Base-by-base conservation (phyloP, 37 sponge, comb jelly and placozoan genomes). In the Tethya wilhelma region DNA sequence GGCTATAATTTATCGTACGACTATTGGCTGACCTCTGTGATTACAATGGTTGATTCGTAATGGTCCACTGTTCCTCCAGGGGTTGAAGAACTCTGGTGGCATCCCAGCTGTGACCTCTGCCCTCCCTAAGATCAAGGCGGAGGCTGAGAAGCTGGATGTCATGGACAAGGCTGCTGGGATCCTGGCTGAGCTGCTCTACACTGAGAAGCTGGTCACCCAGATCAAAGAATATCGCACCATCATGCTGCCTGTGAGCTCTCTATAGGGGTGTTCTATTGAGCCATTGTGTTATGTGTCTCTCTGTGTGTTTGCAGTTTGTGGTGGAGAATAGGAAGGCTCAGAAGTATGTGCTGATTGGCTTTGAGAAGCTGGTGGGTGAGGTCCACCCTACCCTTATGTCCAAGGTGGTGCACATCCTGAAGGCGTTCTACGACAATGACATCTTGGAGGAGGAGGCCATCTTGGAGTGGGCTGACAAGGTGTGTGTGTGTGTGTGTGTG, bases 391-490 rank as follows among this genome's bases (percentile, higher is more conserved):
- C 83, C 29, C 93, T 99, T 22, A 67, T 94, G 73, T 74, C 95
- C 4, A 85, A 78, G 58, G 93, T 89, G 33, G 87, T 95, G 26
- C 90, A 88, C 87, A 92, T 99, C 28, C 87, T 99, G 65, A 96
- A 99, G 79, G 69, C 83, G 0, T 91, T 96, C 79, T 99, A 99
- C 59, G 99, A 99, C 59, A 64, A 81, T 44, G 99, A 99, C 64
- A 75, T 96, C 30, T 69, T 99, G 9, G 99, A 99, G 59, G 99
- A 99, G 60, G 97, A 96, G 34, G 67, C 80, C 56, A 75, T 99
- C 28, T 60, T 92, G 45, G 97, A 99, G 56, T 99, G 99, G 99
- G 86, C 93, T 29, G 84, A 80, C 25, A 99, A 96, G 93, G 96
- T 95, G 40, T 56, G 14, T 7, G 17, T 9, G n/a, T n/a, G n/a